Conservation (phyloP, 2,888 invertebrate genomes). For the Muscina levida region DNA sequence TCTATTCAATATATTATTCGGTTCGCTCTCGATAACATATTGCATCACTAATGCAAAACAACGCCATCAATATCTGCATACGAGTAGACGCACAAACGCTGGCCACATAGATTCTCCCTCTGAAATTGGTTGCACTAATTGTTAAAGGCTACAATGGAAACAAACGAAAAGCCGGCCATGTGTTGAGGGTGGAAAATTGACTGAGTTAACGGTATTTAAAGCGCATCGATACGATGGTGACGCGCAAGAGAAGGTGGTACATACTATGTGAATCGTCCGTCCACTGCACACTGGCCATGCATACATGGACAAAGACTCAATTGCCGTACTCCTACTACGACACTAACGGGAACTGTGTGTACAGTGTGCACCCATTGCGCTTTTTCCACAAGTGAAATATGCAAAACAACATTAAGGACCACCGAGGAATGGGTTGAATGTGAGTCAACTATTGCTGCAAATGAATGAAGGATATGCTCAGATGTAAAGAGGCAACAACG, state of each 20-base stretch:
- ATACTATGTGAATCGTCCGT: background rate
- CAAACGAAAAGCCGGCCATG: conserved; percentile 38
- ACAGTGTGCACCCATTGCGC: conserved; percentile 64
- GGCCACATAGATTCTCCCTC: conserved; percentile 1
- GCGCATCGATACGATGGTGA: conserved; percentile 58
- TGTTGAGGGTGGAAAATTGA: conserved; percentile 52
- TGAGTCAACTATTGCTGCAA: conserved; percentile 12
- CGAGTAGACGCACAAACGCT: background rate
- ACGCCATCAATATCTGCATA: conserved; percentile 19
- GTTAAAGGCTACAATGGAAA: conserved; percentile 61
- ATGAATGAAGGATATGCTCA: conserved; percentile 33
- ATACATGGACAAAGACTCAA: conserved; percentile 22
- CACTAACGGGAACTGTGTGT: conserved; percentile 3
- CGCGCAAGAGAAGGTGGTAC: background rate
- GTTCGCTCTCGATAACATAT: no score
- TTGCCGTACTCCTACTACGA: background rate
- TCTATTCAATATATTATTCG: no score
- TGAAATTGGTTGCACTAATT: conserved; percentile 63
- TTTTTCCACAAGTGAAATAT: conserved; percentile 64
- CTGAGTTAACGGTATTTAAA: conserved; percentile 51
- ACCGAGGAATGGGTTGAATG: background rate
- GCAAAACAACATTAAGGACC: conserved; percentile 59
- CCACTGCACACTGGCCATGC: conserved; percentile 48
- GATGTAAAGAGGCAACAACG: conserved; percentile 11
- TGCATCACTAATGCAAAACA: conserved; percentile 34